These are phyloP conservation scores for Caiman crocodilus DNA, from an alignment of 2,797 vertebrate genomes.

Conservation along the genomic window DNA sequence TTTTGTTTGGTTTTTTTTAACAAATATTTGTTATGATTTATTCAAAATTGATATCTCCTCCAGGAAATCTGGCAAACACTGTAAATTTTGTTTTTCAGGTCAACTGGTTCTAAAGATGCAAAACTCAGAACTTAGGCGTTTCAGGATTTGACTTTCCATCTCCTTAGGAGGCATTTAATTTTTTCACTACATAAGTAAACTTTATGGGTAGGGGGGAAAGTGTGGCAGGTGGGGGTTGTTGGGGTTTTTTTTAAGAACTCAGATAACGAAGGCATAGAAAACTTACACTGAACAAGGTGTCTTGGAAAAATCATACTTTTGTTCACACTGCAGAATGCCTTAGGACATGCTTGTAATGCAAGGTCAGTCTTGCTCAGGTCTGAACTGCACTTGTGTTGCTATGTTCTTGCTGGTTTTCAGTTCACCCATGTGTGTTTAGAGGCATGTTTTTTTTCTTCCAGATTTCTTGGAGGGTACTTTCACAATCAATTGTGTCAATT, in stretches of 20 bases:
- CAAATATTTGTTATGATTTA: constrained; percentile 13
- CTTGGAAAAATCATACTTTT: background rate
- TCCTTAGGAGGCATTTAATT: background rate
- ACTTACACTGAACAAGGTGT: background rate
- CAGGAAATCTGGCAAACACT: background rate
- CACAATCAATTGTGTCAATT: background rate
- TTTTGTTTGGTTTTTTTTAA: too few relatives aligned
- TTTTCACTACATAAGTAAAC: background rate
- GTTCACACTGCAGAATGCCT: background rate
- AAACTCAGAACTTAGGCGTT: background rate
- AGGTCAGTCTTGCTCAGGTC: background rate
- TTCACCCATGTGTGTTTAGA: background rate
- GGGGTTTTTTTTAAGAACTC: background rate
- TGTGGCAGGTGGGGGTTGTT: too few relatives aligned
- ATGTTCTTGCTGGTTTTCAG: background rate
- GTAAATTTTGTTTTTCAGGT: background rate
- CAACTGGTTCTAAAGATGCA: background rate
- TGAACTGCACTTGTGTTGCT: background rate
- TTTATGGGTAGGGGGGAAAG: background rate
- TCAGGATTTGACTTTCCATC: background rate
- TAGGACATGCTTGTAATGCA: background rate
- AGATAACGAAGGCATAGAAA: background rate
- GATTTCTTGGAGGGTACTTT: background rate
- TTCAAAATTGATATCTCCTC: constrained; percentile 21
- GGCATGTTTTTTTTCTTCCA: accelerated